Evolutionary conservation across 2,888 invertebrate genomes (phyloP).

Genomic region (Dryobota labecula): DNA sequence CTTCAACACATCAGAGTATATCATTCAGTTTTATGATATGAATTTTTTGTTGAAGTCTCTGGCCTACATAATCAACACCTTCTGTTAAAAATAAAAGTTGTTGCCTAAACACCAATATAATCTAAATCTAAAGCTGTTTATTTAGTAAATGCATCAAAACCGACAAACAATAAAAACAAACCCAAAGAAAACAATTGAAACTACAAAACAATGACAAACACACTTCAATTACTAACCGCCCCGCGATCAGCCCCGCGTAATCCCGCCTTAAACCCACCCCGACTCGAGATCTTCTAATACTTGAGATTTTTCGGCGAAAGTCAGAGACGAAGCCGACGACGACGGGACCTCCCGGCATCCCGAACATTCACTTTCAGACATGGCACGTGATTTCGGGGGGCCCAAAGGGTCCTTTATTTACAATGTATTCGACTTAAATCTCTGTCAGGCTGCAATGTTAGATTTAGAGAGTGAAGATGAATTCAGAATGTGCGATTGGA

Average conservation of each 20-base stretch:
- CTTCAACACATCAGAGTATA: conserved; percentile 43
- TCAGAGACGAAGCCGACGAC: conserved; percentile 37
- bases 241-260: conserved; percentile 49
- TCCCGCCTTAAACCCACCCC: conserved; percentile 50
- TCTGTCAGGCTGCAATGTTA: conserved; percentile 59
- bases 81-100: not conserved
- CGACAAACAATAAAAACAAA: conserved; percentile 23
- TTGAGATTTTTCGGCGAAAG: conserved; percentile 64
- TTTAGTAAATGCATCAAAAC: not conserved
- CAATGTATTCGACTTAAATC: conserved; percentile 64
- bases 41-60: conserved; percentile 2
- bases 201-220: conserved; percentile 58
- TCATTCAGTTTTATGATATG: conserved; percentile 27
- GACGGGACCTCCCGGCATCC: conserved; percentile 54
- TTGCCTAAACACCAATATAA: not conserved
- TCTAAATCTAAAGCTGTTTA: not conserved
- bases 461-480: conserved; percentile 53
- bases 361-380: conserved; percentile 55
- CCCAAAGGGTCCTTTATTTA: conserved; percentile 52
- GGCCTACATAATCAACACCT: not conserved
- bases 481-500: conserved; percentile 29
- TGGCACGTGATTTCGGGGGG: conserved; percentile 54
- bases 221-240: conserved; percentile 54
- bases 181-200: conserved; percentile 46
- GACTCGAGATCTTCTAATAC: conserved; percentile 57